Evolutionary conservation across 2,113 vertebrate genomes (phyloP), one percentile per base, ranked within the genome.

Genomic region (Mustela lutreola): DNA sequence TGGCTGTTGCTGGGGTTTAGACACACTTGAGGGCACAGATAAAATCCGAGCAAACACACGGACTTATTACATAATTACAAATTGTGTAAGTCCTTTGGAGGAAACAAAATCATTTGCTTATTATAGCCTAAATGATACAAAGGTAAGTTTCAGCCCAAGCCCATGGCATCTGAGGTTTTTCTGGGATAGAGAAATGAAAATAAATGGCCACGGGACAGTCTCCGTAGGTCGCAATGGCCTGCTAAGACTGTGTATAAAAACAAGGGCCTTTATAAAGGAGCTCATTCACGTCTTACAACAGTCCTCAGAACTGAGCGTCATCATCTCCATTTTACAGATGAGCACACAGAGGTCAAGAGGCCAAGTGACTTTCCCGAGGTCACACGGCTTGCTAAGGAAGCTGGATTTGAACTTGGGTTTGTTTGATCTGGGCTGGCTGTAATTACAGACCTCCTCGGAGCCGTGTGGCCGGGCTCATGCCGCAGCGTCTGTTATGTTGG

Each of bases 221-320:
- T 56, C 60, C 2, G 0, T 4, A 2, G 21, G 2, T 16, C 14
- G 5, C 21, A 8, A 14, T 0, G 76, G 39, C 21, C 26, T 18
- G 31, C 26, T 0, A 1, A 28, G n/a, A 21, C 22, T 12, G 0
- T 4, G 0, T 4, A 0, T 26, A 11, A 8, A 11, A 4, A 28
- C 5, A 0, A 31, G 28, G 1, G 36, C 67, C n/a, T 36, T 70
- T 36, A 19, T 33, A 58, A 42, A 31, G 4, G 14, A 91, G 73
- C 22, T 56, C 45, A 2, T 48, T 60, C 18, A 1, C 12, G 3
- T 67, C 24, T 53, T 9, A 26, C 36, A 7, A 14, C 8, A 14
- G 45, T 14, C 83, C 81, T 92, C 36, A 0, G 1, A 50, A n/a
- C 4, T 3, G 22, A 80, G 42, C 1, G 28, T 48, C 86, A 60